Conservation (phyloP, 2,888 invertebrate species). For the Alloscopus bannaensis region DNA sequence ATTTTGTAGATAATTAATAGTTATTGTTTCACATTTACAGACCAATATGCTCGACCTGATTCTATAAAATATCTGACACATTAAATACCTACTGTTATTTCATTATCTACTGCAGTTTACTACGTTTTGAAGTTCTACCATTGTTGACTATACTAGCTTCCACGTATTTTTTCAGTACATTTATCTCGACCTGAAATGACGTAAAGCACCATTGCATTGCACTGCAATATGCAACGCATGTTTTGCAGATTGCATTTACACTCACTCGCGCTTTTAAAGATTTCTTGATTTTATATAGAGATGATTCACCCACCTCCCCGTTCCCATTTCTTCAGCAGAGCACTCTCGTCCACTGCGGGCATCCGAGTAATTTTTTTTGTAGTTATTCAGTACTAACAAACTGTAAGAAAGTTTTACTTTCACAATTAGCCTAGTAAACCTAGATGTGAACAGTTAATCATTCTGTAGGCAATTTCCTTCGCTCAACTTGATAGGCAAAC, state of each 20-base stretch:
- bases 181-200: constrained; percentile 44
- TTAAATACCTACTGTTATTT: constrained; percentile 8
- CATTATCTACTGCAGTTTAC: constrained; percentile 23
- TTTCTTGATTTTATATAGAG: constrained; percentile 19
- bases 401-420: no score
- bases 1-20: not conserved
- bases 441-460: no score
- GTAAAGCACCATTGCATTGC: constrained; percentile 70
- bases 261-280: constrained; percentile 20
- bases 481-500: no score
- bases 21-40: constrained; percentile 8
- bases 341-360: no score
- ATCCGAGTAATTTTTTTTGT: no score
- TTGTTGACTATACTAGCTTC: constrained; percentile 33
- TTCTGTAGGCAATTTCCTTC: no score
- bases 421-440: no score
- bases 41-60: not conserved
- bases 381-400: no score
- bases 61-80: constrained; percentile 30
- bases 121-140: constrained; percentile 37
- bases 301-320: no score
- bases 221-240: constrained; percentile 67
- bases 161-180: constrained; percentile 41
- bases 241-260: constrained; percentile 3
- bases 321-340: not conserved